Percentiles rank a stretch among this genome's conserved stretches.
phyloP scores from a whole-genome alignment of 2,113 vertebrate genomes.

The Formicarius rufipectus region DNA sequence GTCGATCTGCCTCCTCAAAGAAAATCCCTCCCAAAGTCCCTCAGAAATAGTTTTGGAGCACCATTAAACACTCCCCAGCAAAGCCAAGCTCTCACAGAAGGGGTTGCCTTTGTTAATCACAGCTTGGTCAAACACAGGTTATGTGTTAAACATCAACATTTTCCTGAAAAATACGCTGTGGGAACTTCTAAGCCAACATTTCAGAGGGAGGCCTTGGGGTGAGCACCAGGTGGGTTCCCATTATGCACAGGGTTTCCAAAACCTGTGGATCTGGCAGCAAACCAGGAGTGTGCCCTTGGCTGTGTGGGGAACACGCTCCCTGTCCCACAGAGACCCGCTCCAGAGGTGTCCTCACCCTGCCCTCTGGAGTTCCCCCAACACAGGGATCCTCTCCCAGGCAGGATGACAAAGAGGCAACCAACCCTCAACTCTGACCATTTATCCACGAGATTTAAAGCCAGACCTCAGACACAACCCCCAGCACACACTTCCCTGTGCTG shows the following conservation, averaged over 20 bases:
- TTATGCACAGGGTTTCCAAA: not conserved
- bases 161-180: accelerated
- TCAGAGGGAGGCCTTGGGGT: not conserved
- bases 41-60: not conserved
- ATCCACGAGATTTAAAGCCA: accelerated
- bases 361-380: accelerated
- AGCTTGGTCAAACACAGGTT: not conserved
- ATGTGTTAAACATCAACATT: accelerated
- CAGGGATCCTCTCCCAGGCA: not conserved
- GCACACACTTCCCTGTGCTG: accelerated
- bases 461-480: not conserved
- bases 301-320: too few relatives aligned
- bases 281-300: not conserved
- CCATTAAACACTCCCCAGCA: not conserved
- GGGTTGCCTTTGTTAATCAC: not conserved
- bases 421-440: accelerated
- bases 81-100: not conserved
- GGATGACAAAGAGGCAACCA: not conserved
- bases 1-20: not conserved
- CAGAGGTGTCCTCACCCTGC: not conserved
- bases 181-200: not conserved
- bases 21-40: not conserved
- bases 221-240: accelerated
- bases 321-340: too few relatives aligned
- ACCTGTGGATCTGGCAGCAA: not conserved